Percentiles rank a stretch among this genome's conserved stretches.
These are phyloP conservation scores for Marronus borbonicus DNA, from an alignment of 2,888 invertebrate genomes.

Conservation along the genomic window DNA sequence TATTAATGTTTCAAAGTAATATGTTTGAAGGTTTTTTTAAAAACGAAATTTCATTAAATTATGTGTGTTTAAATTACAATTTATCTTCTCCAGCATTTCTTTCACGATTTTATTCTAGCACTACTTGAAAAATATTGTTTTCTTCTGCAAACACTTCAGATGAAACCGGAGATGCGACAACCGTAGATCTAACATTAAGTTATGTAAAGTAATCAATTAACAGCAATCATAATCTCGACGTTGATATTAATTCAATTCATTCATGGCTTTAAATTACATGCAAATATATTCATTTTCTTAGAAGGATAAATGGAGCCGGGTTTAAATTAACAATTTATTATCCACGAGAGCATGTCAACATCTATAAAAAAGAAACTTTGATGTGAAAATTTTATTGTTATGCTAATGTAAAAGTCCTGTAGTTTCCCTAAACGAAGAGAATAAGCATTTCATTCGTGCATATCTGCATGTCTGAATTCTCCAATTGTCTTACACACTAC, in stretches of 20 bases:
- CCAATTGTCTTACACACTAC: no score
- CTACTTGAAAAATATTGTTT: no score
- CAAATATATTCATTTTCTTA: slow-evolving; percentile 53
- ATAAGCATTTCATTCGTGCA: no score
- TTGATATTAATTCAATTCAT: slow-evolving; percentile 51
- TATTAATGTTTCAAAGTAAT: no score
- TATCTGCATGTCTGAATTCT: no score
- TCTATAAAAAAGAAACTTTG: slow-evolving; percentile 31
- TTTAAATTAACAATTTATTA: slow-evolving; percentile 47
- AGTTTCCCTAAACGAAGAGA: not conserved
- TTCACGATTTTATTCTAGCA: no score
- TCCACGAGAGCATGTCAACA: slow-evolving; percentile 33
- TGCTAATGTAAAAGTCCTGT: slow-evolving; percentile 28
- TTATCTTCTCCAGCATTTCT: no score
- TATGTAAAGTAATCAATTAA: slow-evolving; percentile 50
- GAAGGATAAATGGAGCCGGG: slow-evolving; percentile 43
- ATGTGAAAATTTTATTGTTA: slow-evolving; percentile 42
- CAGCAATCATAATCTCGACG: slow-evolving; percentile 39
- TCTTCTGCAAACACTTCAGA: not conserved
- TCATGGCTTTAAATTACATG: slow-evolving; percentile 51
- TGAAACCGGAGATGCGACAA: not conserved
- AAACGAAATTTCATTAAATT: no score
- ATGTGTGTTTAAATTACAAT: no score
- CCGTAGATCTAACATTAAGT: slow-evolving; percentile 17
- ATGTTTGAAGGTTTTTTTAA: no score